A percentile compares a stretch with the other conserved stretches of the same genome.
These are phyloP conservation scores for Euura lappo DNA, from an alignment of 1,140 invertebrate genomes.

Conservation along the genomic window DNA sequence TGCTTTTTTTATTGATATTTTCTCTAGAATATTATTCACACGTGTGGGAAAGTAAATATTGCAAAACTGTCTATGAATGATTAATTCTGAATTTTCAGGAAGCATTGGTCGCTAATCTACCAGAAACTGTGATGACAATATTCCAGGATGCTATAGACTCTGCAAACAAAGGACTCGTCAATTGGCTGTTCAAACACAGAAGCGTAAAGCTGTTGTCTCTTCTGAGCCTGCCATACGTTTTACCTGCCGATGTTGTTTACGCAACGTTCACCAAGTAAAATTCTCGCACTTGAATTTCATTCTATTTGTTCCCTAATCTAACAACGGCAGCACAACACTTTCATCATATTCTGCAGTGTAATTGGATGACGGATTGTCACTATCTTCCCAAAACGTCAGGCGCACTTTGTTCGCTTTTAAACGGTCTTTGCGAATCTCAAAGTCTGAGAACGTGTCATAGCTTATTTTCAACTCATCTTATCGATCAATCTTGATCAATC, in stretches of 20 bases:
- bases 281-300: neutral
- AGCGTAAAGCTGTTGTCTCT: conserved; percentile 81
- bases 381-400: neutral
- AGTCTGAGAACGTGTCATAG: too few species aligned
- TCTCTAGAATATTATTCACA: neutral
- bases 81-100: conserved; percentile 65
- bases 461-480: too few species aligned
- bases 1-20: neutral
- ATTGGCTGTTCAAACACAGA: conserved; percentile 86
- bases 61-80: conserved; percentile 23
- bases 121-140: conserved; percentile 82
- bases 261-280: conserved; percentile 84
- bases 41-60: conserved; percentile 11
- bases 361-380: neutral
- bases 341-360: neutral
- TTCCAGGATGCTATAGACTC: conserved; percentile 92
- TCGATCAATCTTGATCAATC: too few species aligned
- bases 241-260: conserved; percentile 85
- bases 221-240: conserved; percentile 80
- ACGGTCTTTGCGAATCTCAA: neutral
- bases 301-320: conserved; percentile 23
- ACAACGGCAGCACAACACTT: neutral
- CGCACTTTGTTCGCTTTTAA: conserved; percentile 13
- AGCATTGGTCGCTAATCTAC: conserved; percentile 83
- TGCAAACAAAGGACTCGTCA: conserved; percentile 87